Conservation (phyloP, 2,888 invertebrate species). For the Tinea trinotella region DNA sequence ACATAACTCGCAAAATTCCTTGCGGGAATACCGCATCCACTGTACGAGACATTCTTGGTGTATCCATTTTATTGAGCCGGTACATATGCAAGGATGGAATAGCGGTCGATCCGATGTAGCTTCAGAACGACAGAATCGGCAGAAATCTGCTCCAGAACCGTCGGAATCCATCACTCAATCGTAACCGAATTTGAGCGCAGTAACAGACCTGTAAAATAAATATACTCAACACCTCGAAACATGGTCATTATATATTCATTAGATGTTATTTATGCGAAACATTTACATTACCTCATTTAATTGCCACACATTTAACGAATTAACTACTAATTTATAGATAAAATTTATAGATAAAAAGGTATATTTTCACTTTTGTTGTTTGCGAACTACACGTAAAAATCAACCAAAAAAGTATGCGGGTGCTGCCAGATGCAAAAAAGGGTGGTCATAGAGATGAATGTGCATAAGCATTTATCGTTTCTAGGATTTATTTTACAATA, state of each 20-base stretch:
- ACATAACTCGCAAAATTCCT: conserved; percentile 98
- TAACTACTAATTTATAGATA: conserved; percentile 5
- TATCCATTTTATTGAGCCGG: conserved; percentile 99
- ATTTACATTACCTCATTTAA: not conserved
- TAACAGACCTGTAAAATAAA: conserved; percentile 11
- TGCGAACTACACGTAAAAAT: conserved; percentile 12
- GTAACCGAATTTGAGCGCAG: not conserved
- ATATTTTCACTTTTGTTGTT: conserved; percentile 10
- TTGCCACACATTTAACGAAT: not conserved
- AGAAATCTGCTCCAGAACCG: conserved; percentile 86
- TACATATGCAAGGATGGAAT: conserved; percentile 98
- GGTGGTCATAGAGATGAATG: too few relatives aligned
- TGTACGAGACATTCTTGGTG: conserved; percentile 99
- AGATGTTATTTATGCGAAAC: not conserved
- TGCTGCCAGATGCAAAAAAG: not conserved
- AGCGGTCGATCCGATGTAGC: conserved; percentile 92
- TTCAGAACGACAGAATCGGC: conserved; percentile 97
- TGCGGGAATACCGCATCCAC: conserved; percentile 99
- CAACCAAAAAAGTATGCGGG: not conserved
- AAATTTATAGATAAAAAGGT: too few relatives aligned
- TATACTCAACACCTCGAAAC: not conserved
- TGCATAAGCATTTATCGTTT: too few relatives aligned
- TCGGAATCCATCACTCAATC: conserved; percentile 60
- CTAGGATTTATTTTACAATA: too few relatives aligned
- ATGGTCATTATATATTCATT: not conserved